A percentile compares a stretch with the other conserved stretches of the same genome.
These are phyloP conservation scores for Mormyrops boulengeri DNA, from an alignment of 2,797 vertebrate genomes.

Conservation along the genomic window DNA sequence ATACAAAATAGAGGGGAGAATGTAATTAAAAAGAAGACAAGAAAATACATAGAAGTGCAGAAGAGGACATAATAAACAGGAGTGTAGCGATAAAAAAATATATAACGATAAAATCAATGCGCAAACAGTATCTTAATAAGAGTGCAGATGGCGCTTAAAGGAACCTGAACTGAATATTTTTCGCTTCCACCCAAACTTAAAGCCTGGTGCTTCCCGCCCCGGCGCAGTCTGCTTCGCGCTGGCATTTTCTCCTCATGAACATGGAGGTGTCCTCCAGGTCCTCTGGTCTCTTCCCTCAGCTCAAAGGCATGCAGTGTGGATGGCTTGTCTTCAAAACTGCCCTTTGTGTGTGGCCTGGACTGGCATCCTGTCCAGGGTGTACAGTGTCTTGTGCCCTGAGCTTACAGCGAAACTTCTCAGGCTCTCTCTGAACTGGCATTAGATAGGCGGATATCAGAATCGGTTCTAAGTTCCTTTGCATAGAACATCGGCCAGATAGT, in stretches of 20 bases:
- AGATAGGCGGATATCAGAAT: neutral
- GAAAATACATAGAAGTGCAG: neutral
- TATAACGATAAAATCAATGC: neutral
- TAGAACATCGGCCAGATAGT: neutral
- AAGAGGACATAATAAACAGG: neutral
- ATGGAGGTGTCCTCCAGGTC: neutral
- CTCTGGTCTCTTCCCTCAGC: neutral
- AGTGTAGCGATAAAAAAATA: neutral
- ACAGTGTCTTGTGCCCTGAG: neutral
- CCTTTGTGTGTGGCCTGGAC: neutral
- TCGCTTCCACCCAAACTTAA: neutral
- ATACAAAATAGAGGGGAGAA: neutral
- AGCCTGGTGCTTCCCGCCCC: neutral
- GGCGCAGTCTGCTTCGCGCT: neutral
- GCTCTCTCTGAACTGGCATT: neutral
- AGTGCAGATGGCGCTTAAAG: neutral
- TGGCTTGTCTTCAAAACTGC: neutral
- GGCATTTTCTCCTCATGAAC: neutral
- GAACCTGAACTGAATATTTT: neutral
- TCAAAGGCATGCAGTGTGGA: neutral
- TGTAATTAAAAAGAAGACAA: neutral
- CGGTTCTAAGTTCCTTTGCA: neutral
- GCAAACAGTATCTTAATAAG: neutral
- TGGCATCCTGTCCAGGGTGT: neutral
- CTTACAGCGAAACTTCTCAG: neutral